Conservation (phyloP, 1,140 invertebrate genomes). For the Heliconius melpomene region DNA sequence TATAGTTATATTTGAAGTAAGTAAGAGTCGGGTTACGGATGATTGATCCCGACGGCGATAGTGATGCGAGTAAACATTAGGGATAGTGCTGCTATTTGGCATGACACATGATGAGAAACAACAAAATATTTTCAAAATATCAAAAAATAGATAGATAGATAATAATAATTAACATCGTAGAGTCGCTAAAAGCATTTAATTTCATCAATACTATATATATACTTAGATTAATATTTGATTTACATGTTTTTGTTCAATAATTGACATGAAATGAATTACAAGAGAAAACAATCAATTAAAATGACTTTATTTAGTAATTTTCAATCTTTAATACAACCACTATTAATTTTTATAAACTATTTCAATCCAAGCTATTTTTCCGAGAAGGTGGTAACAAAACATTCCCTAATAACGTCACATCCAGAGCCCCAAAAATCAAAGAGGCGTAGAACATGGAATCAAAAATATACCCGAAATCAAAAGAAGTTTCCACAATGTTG, state of each 20-base stretch:
- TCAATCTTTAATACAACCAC: background rate
- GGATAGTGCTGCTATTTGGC: constrained; percentile 27
- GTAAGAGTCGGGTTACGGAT: constrained; percentile 48
- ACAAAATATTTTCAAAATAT: background rate
- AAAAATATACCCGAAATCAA: constrained; percentile 76
- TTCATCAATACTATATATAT: too few species aligned
- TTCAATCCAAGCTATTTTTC: background rate
- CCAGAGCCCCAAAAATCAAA: constrained; percentile 58
- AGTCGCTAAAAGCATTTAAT: background rate
- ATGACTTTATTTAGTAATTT: too few species aligned
- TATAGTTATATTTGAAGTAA: constrained; percentile 16
- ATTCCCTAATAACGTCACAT: constrained; percentile 47
- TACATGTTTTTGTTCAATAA: background rate
- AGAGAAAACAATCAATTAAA: too few species aligned
- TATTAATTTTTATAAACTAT: background rate
- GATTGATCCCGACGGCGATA: constrained; percentile 55
- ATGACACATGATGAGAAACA: background rate
- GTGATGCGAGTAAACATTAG: constrained; percentile 43
- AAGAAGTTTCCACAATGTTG: constrained; percentile 70
- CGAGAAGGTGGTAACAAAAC: constrained; percentile 24
- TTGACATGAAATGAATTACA: background rate
- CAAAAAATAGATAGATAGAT: background rate
- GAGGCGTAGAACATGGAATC: constrained; percentile 67
- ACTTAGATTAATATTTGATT: too few species aligned
- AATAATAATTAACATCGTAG: background rate